Evolutionary conservation across 1,140 invertebrate genomes (phyloP).

Genomic region (Bombus pyrosoma): DNA sequence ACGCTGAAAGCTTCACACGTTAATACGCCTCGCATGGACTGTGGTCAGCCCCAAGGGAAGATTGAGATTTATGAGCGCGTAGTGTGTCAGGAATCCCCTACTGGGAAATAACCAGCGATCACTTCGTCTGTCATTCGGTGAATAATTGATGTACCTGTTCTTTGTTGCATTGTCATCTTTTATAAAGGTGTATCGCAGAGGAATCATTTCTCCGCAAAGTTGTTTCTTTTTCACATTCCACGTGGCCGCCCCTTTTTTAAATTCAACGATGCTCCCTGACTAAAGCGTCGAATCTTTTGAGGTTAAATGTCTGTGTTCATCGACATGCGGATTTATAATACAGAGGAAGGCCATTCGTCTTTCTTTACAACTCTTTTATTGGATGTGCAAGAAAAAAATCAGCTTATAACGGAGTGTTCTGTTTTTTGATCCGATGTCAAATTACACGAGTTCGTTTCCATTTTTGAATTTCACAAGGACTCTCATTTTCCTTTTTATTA

Average conservation of each 20-base stretch:
- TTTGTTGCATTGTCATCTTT: constrained; percentile 25
- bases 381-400: neutral
- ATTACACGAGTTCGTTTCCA: neutral
- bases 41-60: constrained; percentile 45
- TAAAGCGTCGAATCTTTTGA: neutral
- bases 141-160: constrained; percentile 53
- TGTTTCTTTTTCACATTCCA: neutral
- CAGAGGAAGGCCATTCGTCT: too few species aligned
- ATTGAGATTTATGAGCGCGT: constrained; percentile 57
- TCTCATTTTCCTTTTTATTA: too few species aligned
- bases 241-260: neutral
- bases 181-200: neutral
- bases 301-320: neutral
- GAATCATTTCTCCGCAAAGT: neutral
- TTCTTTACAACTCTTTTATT: too few species aligned
- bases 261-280: neutral
- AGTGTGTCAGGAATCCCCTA: constrained; percentile 46
- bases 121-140: constrained; percentile 47
- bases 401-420: neutral
- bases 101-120: constrained; percentile 39
- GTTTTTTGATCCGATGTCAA: neutral
- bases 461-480: neutral
- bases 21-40: constrained; percentile 48
- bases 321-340: too few species aligned
- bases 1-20: constrained; percentile 48